Percentiles rank a stretch among this genome's conserved stretches.
phyloP scores from a whole-genome alignment of 2,113 vertebrate genomes.

The Pitta sordida region DNA sequence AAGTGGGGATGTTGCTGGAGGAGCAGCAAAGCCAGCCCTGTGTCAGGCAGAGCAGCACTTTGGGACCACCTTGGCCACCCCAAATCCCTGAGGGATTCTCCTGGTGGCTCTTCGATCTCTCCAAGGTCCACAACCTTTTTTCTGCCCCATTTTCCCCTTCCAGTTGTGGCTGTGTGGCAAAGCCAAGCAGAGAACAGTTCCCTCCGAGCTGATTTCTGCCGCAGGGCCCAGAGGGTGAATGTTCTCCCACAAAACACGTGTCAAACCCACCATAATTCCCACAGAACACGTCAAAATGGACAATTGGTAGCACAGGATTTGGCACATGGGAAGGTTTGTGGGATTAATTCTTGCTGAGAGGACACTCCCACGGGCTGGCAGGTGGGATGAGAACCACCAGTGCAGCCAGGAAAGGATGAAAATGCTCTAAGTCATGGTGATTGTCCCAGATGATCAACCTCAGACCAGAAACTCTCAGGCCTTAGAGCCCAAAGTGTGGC shows the following conservation, averaged over 20 bases:
- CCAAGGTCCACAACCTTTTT: not conserved
- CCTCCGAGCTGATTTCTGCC: not conserved
- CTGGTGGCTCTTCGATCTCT: not conserved
- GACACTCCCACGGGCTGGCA: not conserved
- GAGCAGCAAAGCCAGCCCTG: not conserved
- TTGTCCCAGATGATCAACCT: too few relatives aligned
- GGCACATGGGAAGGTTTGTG: not conserved
- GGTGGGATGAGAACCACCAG: not conserved
- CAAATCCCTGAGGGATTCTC: not conserved
- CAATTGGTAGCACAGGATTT: not conserved
- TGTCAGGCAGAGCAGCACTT: not conserved
- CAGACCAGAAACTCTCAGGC: not conserved
- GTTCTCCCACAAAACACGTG: not conserved
- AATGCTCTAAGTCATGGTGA: rapidly evolving
- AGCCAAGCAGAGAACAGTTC: not conserved
- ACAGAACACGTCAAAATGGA: not conserved
- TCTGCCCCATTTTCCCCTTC: not conserved
- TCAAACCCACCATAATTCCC: not conserved
- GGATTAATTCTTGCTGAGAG: not conserved
- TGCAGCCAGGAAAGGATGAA: not conserved
- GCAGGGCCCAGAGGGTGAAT: not conserved
- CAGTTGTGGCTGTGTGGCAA: rapidly evolving
- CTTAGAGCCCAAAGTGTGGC: not conserved
- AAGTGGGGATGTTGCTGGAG: not conserved
- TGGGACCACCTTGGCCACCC: not conserved